A percentile compares a stretch with the other conserved stretches of the same genome.
phyloP scores from a whole-genome alignment of 2,113 vertebrate genomes.

The Strix uralensis region DNA sequence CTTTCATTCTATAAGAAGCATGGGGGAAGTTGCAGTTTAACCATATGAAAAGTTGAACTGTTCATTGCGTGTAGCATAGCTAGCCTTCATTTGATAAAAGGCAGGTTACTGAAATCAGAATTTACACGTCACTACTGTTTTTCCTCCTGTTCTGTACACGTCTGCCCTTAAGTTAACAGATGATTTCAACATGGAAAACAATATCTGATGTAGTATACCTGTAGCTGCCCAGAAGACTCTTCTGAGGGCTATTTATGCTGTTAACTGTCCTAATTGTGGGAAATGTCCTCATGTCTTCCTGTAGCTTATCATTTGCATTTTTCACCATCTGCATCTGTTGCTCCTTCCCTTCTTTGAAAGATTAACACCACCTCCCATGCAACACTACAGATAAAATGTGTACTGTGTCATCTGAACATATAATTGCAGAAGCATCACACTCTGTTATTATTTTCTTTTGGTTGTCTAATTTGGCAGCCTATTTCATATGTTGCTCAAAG shows the following conservation, averaged over 20 bases:
- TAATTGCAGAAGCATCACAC: background rate
- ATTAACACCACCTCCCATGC: background rate
- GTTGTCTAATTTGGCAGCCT: background rate
- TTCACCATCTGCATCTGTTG: background rate
- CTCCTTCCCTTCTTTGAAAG: background rate
- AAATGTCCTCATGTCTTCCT: background rate
- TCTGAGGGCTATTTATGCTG: background rate
- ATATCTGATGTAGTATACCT: background rate
- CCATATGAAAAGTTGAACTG: background rate
- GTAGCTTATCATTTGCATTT: background rate
- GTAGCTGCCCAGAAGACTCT: background rate
- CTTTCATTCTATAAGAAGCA: background rate
- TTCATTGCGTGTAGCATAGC: rapidly evolving
- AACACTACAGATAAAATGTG: background rate
- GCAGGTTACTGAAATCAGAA: background rate
- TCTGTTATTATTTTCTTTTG: background rate
- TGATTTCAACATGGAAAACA: background rate
- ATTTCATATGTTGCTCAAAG: background rate
- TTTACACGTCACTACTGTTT: background rate
- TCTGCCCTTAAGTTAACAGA: background rate
- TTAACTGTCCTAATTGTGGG: background rate
- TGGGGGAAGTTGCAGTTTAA: background rate
- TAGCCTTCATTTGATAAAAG: background rate
- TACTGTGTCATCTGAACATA: background rate
- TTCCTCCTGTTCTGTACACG: background rate